These are phyloP conservation scores for Xestia c-nigrum DNA, from an alignment of 2,888 invertebrate genomes.

Conservation along the genomic window DNA sequence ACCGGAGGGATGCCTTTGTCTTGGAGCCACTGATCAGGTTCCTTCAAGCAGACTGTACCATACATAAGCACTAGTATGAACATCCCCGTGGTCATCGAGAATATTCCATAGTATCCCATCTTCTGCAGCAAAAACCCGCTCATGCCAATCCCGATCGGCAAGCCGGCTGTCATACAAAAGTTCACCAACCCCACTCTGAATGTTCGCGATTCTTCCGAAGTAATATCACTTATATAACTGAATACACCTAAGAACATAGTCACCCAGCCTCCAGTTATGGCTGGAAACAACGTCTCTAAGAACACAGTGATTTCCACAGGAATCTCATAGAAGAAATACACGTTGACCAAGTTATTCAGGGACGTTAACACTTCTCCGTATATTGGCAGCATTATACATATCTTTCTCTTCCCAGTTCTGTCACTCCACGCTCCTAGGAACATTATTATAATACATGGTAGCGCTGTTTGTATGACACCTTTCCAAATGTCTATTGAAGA, in stretches of 20 bases:
- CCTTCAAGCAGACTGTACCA: conserved; percentile 93
- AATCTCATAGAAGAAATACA: conserved; percentile 90
- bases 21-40: conserved; percentile 88
- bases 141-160: conserved; percentile 89
- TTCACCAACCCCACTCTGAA: conserved; percentile 91
- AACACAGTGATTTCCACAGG: conserved; percentile 90
- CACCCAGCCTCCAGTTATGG: conserved; percentile 90
- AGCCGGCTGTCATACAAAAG: conserved; percentile 90
- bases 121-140: conserved; percentile 87
- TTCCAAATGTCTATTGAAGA: conserved; percentile 91
- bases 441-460: conserved; percentile 90
- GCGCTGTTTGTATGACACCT: conserved; percentile 88
- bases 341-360: conserved; percentile 88
- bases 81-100: conserved; percentile 80
- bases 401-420: conserved; percentile 89
- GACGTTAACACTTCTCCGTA: conserved; percentile 89
- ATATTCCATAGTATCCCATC: conserved; percentile 87
- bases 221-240: conserved; percentile 91
- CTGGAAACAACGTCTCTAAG: conserved; percentile 88
- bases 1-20: conserved; percentile 81
- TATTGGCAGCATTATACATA: conserved; percentile 90
- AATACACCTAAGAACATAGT: conserved; percentile 91
- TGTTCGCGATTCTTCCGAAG: conserved; percentile 90
- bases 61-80: conserved; percentile 92
- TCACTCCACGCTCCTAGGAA: conserved; percentile 92